Base-by-base conservation (phyloP, 2,888 invertebrate species). In the Melanostoma mellinum region DNA sequence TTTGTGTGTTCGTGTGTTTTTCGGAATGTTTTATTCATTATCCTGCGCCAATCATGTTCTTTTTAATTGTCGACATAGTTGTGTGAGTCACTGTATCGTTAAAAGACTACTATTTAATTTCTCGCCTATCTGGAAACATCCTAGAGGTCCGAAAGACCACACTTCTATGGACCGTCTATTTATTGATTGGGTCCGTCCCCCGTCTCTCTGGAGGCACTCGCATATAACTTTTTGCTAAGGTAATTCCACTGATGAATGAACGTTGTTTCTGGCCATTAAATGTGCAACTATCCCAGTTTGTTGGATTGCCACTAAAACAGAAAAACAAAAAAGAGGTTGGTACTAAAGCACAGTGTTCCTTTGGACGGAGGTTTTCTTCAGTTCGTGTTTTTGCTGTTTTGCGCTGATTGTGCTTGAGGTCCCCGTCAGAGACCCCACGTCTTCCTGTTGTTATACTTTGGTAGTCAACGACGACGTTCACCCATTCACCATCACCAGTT, bases 361-460 rank as follows among this genome's bases (percentile, higher is more conserved):
- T 72, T 72, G 50, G 6, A 58, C 50, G 10, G 6, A 58, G 55
- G 10, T 50, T 46, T 72, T 58, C 42, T 55, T 33, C 46, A 77
- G 60, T 38, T 67, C 61, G 69, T 68, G 72, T 77, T 82, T 20
- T 20, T 68, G 82, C 63, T 76, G 68, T 77, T 82, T 77, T 60
- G 48, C 20, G 20, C 77, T 82, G 82, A 77, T 73, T 77, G 82
- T 63, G 56, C 63, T 68, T 77, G 73, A 73, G 82, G 77, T 77
- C 63, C 68, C 52, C 68, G 63, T 63, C 68, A 58, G 46, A 67
- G 65, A 67, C 82, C 65, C 77, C 67, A 82, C 72, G 50, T 73
- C 82, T 68, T 77, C 82, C 76, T 81, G 76, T 79, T 75, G 65
- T 77, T 76, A 81, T 76, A 76, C 67, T 72, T 81, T 81, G 76